Conservation (phyloP, 2,797 vertebrate species). For the Galago senegalensis region DNA sequence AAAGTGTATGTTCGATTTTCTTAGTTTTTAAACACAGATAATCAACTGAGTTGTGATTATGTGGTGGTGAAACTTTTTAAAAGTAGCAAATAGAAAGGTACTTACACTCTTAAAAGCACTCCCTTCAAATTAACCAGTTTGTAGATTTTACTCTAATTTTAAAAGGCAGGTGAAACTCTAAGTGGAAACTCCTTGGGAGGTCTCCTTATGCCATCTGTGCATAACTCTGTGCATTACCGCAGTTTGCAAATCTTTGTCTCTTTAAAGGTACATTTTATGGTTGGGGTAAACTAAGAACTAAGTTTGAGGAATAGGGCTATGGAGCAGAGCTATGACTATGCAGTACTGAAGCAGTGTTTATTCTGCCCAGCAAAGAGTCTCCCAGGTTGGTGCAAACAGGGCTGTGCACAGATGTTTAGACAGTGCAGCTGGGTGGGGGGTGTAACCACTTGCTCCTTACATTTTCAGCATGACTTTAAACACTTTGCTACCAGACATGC, state of each 20-base stretch:
- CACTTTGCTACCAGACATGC: neutral
- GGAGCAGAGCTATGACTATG: neutral
- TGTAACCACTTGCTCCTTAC: too few species aligned
- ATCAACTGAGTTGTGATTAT: neutral
- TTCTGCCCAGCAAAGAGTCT: neutral
- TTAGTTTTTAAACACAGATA: constrained; percentile 9
- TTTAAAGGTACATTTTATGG: neutral
- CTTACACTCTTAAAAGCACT: neutral
- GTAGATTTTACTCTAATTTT: constrained; percentile 56
- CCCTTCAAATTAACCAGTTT: neutral
- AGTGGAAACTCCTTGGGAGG: neutral
- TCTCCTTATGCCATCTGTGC: neutral
- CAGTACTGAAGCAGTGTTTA: neutral
- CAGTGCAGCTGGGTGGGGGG: accelerated
- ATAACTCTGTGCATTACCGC: neutral
- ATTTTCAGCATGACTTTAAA: neutral
- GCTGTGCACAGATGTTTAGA: too few species aligned
- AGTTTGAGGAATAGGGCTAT: neutral
- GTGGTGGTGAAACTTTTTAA: neutral
- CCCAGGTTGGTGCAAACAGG: accelerated
- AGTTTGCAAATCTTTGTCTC: neutral
- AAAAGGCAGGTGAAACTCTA: neutral
- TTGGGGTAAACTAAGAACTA: neutral
- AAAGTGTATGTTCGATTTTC: neutral
- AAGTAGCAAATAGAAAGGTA: neutral